phyloP scores from a whole-genome alignment of 2,888 invertebrate species.

The Amphipoea oculea region DNA sequence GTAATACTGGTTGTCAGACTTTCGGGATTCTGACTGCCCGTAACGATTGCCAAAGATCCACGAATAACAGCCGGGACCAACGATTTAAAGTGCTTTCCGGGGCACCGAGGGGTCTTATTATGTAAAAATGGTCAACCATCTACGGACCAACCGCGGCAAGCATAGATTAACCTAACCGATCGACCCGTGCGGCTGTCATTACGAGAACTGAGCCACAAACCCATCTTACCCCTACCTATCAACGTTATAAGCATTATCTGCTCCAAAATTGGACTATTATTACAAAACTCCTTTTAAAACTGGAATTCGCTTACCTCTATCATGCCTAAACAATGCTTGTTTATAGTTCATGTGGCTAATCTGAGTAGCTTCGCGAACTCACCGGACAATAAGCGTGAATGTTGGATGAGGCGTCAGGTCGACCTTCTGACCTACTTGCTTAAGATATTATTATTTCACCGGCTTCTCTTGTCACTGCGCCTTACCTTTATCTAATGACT shows the following conservation, averaged over 20 bases:
- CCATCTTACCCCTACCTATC: not conserved
- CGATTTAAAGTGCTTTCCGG: too few relatives aligned
- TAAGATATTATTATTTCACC: slow-evolving; percentile 61
- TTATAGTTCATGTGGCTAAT: slow-evolving; percentile 13
- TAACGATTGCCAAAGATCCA: too few relatives aligned
- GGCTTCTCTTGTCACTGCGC: slow-evolving; percentile 49
- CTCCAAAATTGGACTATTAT: not conserved
- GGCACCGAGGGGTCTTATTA: too few relatives aligned
- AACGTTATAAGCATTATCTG: too few relatives aligned
- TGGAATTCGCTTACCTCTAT: not conserved
- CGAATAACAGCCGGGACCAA: too few relatives aligned
- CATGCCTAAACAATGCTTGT: not conserved
- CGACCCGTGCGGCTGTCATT: too few relatives aligned
- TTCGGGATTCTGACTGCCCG: too few relatives aligned
- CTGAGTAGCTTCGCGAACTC: slow-evolving; percentile 3
- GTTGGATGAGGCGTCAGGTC: slow-evolving; percentile 70
- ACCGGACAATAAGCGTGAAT: slow-evolving; percentile 71
- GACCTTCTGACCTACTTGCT: slow-evolving; percentile 70
- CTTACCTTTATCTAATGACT: slow-evolving; percentile 42
- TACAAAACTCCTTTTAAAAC: not conserved
- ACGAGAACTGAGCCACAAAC: too few relatives aligned
- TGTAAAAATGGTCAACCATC: too few relatives aligned
- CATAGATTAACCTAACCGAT: too few relatives aligned
- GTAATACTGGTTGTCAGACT: too few relatives aligned
- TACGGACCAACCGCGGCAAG: too few relatives aligned